Evolutionary conservation across 2,888 invertebrate species (phyloP), one percentile per base, ranked within the genome.

Genomic region (Leptinotarsa haldemani): DNA sequence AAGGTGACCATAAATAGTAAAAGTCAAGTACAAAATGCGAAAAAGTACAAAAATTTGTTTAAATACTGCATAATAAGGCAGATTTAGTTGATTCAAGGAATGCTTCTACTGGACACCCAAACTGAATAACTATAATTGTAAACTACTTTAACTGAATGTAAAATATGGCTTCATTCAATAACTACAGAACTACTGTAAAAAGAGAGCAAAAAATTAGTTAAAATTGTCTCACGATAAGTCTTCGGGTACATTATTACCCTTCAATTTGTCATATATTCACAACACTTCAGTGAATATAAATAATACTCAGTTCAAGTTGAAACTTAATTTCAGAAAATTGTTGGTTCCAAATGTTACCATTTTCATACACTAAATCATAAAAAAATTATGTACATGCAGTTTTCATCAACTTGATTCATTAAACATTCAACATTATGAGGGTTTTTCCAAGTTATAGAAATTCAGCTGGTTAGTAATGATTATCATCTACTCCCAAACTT

Each of bases 1-100:
- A 30, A 1, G 16, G 16, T 61, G 61, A 40, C 61, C 61, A 61
- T 61, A 61, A 61, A 61, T 61, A 61, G 56, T 53, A 53, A 66
- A 67, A 56, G 47, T 68, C 68, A 68, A 69, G 69, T 69, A 63
- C 69, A 63, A 69, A 69, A 63, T 48, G 61, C 61, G 18, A 63
- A 69, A 71, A 67, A 40, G 46, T 77, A 75, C 69, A 71, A 77
- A 77, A 75, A 73, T 69, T 68, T 73, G 50, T 68, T 56, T 50
- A 71, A 77, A 77, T 77, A 77, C 77, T 77, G 77, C 70, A 76
- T 56, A 64, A 30, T 74, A 64, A 58, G 75, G 71, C 75, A 76
- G 74, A 65, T 69, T 58, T 73, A 69, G 52, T 71, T 70, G 56
- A 65, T 47, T 47, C 25, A 71, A 70, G 70, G 72, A 75, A 75